These are phyloP conservation scores for Ophion obscuratus DNA, from an alignment of 2,888 invertebrate genomes.

Conservation along the genomic window DNA sequence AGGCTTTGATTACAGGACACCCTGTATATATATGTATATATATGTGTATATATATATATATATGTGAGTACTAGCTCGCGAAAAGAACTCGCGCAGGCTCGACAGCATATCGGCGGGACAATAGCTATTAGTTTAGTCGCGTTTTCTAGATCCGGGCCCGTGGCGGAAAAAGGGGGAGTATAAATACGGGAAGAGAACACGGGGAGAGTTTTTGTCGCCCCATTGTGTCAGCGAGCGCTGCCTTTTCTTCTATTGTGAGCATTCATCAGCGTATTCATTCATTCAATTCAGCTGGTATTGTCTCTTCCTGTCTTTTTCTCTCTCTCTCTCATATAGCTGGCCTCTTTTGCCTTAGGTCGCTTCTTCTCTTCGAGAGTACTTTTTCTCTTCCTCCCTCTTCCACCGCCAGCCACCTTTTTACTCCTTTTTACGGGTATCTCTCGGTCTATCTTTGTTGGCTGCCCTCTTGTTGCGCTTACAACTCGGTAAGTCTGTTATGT, in stretches of 20 bases:
- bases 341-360: constrained; percentile 77
- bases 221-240: constrained; percentile 68
- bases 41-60: neutral
- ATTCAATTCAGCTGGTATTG: constrained; percentile 79
- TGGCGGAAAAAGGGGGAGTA: constrained; percentile 47
- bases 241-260: constrained; percentile 80
- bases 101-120: constrained; percentile 29
- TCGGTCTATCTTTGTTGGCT: constrained; percentile 20
- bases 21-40: neutral
- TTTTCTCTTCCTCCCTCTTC: constrained; percentile 21
- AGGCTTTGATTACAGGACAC: too few relatives aligned
- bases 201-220: constrained; percentile 65
- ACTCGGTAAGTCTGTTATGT: neutral
- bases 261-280: constrained; percentile 83
- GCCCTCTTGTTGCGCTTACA: constrained; percentile 19
- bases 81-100: neutral
- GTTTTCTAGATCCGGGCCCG: constrained; percentile 40
- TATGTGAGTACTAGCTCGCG: neutral
- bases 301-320: constrained; percentile 71
- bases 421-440: constrained; percentile 1
- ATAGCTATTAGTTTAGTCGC: constrained; percentile 55
- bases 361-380: constrained; percentile 66
- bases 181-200: constrained; percentile 48
- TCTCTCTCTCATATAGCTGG: constrained; percentile 73
- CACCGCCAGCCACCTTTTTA: constrained; percentile 22